Conservation (phyloP, 2,113 vertebrate species). For the Lampris megalopsis region DNA sequence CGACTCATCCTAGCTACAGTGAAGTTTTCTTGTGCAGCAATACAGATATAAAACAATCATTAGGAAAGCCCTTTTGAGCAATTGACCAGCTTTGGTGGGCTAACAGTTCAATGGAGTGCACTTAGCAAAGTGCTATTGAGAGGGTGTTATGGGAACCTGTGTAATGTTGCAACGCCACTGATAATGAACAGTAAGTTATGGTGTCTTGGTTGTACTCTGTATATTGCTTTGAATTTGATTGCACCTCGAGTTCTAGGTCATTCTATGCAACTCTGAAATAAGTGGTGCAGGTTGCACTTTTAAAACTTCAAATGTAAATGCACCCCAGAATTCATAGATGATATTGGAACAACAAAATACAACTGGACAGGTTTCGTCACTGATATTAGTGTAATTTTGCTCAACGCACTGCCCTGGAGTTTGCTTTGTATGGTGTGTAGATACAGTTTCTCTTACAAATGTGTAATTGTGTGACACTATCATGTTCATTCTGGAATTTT, state of each 20-base stretch:
- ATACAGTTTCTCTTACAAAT: conserved; percentile 43
- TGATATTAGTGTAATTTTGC: conserved; percentile 53
- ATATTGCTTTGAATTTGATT: conserved; percentile 3
- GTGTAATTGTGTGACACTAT: conserved; percentile 51
- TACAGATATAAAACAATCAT: conserved; percentile 27
- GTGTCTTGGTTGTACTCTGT: conserved; percentile 5
- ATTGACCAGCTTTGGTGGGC: conserved; percentile 35
- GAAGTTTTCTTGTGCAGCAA: conserved; percentile 24
- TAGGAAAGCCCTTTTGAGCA: conserved; percentile 40
- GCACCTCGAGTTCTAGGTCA: conserved; percentile 2
- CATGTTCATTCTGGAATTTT: conserved; percentile 49
- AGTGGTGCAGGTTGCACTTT: conserved; percentile 53
- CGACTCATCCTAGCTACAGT: neutral
- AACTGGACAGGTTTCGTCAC: neutral
- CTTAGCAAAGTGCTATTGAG: conserved; percentile 41
- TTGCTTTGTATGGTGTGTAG: conserved; percentile 60
- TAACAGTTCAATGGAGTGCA: conserved; percentile 50
- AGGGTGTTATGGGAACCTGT: conserved; percentile 44
- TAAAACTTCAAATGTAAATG: conserved; percentile 35
- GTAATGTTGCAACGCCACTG: conserved; percentile 19
- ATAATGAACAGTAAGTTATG: neutral
- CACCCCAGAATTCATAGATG: neutral
- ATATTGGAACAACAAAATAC: conserved; percentile 5
- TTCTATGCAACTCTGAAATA: conserved; percentile 2
- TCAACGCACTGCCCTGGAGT: conserved; percentile 63